Evolutionary conservation across 2,888 invertebrate genomes (phyloP), one percentile per base, ranked within the genome.

Genomic region (Beris morrisii): DNA sequence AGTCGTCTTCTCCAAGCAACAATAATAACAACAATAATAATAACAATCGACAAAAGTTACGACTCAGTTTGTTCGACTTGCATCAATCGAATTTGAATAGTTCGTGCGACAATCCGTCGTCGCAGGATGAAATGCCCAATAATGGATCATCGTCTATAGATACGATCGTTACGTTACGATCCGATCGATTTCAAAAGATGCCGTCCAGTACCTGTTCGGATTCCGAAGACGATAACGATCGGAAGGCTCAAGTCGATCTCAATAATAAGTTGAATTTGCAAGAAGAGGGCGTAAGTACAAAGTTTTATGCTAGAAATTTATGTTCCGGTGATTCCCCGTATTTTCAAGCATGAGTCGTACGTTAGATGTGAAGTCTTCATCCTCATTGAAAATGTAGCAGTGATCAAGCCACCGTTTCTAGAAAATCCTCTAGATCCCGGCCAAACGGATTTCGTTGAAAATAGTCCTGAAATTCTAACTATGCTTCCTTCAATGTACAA

Each of bases 131-230:
- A 61, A 61, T 61, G 63, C 71, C 71, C 46, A 68, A 70, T 55
- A 69, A 55, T 50, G 69, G 69, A 56, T 64, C 67, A 61, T 61
- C 61, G 22, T 48, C 58, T 6, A 59, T 59, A 22, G 66, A 70
- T 55, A 67, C 69, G 30, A 64, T 66, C 45, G 70, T 55, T 28
- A 59, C 55, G 54, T 56, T 54, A 13, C 70, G 69, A 56, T 22
- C 69, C 67, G 53, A 56, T 73, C 75, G 77, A 65, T 75, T 79
- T 30, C 76, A 75, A 68, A 79, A 79, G 75, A 80, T 80, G 78
- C 77, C 78, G 69, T 79, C 80, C 70, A 78, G 78, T 69, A 79
- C 79, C 58, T 80, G 78, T 69, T 80, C 80, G 65, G 80, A 80
- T 72, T 80, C 80, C 31, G 80, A 80, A 69, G 80, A 80, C 69